phyloP scores from a whole-genome alignment of 2,888 invertebrate species.

The Callyntrura sp. region DNA sequence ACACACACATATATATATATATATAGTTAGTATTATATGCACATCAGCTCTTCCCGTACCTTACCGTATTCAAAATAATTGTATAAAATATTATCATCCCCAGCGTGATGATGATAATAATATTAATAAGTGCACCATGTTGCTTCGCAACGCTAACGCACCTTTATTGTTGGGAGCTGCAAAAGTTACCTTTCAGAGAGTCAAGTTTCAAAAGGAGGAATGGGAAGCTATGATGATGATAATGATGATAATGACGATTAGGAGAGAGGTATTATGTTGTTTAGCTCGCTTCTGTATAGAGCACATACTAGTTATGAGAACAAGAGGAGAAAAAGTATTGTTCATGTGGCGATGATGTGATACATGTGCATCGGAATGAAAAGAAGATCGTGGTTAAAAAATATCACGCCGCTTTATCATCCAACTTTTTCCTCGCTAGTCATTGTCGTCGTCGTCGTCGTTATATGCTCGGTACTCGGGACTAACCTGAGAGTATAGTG shows the following conservation, averaged over 20 bases:
- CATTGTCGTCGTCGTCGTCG: constrained; percentile 5
- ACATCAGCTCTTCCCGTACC: constrained; percentile 10
- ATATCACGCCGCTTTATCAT: constrained; percentile 57
- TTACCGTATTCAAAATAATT: neutral
- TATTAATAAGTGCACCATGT: constrained; percentile 38
- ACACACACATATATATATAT: too few relatives aligned
- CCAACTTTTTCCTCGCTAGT: constrained; percentile 44
- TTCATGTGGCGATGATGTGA: constrained; percentile 59
- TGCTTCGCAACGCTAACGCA: constrained; percentile 9
- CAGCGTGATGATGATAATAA: neutral
- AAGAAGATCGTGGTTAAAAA: constrained; percentile 66
- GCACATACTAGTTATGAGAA: constrained; percentile 14
- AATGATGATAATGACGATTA: neutral
- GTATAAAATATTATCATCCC: neutral
- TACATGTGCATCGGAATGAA: constrained; percentile 64
- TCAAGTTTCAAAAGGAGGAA: constrained; percentile 24
- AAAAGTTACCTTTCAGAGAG: neutral
- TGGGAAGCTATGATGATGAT: neutral
- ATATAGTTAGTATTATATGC: neutral
- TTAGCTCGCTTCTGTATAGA: neutral
- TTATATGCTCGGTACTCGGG: neutral
- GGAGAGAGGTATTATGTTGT: neutral
- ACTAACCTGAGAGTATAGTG: constrained; percentile 49
- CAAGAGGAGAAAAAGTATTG: constrained; percentile 40
- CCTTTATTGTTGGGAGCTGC: constrained; percentile 20